Percentiles rank a stretch among this genome's conserved stretches.
These are phyloP conservation scores for Parnassius glacialis DNA, from an alignment of 2,888 invertebrate genomes.

Conservation along the genomic window DNA sequence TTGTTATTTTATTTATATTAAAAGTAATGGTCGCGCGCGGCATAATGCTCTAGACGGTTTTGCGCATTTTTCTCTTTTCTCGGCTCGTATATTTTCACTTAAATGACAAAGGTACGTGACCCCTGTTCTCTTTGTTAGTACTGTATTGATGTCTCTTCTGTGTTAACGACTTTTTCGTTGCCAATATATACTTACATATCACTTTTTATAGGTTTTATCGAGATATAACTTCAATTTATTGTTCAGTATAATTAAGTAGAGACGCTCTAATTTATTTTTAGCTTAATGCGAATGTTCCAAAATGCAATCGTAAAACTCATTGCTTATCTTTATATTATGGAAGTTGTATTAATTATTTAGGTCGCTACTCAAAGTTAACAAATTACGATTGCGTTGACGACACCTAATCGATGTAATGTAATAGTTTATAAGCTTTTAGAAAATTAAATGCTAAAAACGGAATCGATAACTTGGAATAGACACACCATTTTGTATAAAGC, in stretches of 20 bases:
- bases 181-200: slow-evolving; percentile 13
- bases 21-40: slow-evolving; percentile 77
- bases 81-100: slow-evolving; percentile 78
- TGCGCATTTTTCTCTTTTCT: slow-evolving; percentile 76
- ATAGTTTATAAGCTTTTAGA: neutral
- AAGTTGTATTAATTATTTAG: slow-evolving; percentile 25
- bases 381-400: slow-evolving; percentile 10
- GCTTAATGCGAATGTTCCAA: slow-evolving; percentile 21
- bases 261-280: slow-evolving; percentile 18
- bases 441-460: slow-evolving; percentile 2
- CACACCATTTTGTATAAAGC: slow-evolving; percentile 38
- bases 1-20: slow-evolving; percentile 82
- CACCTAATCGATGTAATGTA: slow-evolving; percentile 31
- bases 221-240: slow-evolving; percentile 24
- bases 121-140: slow-evolving; percentile 60
- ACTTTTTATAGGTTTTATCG: slow-evolving; percentile 14
- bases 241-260: slow-evolving; percentile 22
- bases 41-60: slow-evolving; percentile 75
- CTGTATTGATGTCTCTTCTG: slow-evolving; percentile 28
- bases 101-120: slow-evolving; percentile 75
- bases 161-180: slow-evolving; percentile 19
- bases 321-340: slow-evolving; percentile 22
- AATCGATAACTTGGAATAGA: neutral
- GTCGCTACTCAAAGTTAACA: slow-evolving; percentile 18
- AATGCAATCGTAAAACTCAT: slow-evolving; percentile 22